Evolutionary conservation across 2,113 vertebrate genomes (phyloP), one percentile per base, ranked within the genome.

Genomic region (Sialia sialis): DNA sequence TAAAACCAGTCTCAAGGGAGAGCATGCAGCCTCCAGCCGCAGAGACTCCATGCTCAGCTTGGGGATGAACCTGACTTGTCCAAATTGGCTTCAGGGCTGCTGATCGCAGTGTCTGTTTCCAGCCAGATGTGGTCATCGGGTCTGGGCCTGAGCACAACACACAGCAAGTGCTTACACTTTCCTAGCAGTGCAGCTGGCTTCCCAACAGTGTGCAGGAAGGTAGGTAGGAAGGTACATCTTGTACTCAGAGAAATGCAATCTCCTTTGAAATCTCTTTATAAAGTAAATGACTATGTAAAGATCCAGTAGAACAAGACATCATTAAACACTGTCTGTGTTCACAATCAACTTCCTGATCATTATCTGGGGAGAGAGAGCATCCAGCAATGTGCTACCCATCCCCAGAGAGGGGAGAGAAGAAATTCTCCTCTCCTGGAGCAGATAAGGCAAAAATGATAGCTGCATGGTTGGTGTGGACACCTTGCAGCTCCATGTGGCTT

Each of bases 251-350:
- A 92, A 62, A 52, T 13, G 39, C 44, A 80, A 92, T 90, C 91
- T 59, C 59, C 13, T 11, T 77, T 81, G 73, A 86, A 92, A 92
- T 94, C 91, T 95, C 87, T 80, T 80, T 81, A 49, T 91, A 30
- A 80, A 90, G 80, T 86, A 90, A 92, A 88, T 88, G 89, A 59
- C 91, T 94, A 7, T 73, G 67, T 77, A 58, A 80, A 59, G 72
- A 94, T 86, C 51, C 72, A 86, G 80, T 41, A 92, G 89, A 94
- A 89, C 75, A 83, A 90, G 93, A 41, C 80, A 92, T 74, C 68
- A 46, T 95, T 84, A 94, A 94, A 90, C 64, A 41, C 67, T 25
- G 73, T 73, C 92, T 89, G 34, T 77, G 67, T 76, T 92, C 84
- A 62, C 68, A 90, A 48, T 60, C 80, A 64, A 56, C 86, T 93